Conservation (phyloP, 1,140 invertebrate species). For the Macrostomum lignano region DNA sequence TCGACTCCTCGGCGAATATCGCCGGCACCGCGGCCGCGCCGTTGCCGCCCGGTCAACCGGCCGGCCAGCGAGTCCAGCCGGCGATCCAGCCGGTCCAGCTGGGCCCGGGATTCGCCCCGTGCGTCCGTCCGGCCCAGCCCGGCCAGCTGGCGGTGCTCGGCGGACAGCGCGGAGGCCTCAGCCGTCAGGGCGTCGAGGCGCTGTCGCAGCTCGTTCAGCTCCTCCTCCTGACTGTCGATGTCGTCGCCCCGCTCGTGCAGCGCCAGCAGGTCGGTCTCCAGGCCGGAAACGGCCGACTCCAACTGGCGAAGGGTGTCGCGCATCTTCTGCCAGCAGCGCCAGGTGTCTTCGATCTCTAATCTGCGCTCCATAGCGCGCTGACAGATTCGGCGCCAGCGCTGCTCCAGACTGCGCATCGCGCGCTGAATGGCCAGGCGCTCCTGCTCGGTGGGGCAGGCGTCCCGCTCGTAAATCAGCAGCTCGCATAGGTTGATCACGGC, state of each 20-base stretch:
- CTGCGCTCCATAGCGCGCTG: conserved; percentile 42
- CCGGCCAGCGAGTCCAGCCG: too few relatives aligned
- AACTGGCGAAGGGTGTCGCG: conserved; percentile 30
- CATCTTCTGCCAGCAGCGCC: conserved; percentile 39
- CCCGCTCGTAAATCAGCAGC: conserved; percentile 20
- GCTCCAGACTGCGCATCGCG: conserved; percentile 43
- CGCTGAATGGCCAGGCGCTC: conserved; percentile 38
- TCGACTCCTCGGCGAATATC: too few relatives aligned
- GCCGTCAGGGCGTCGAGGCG: too few relatives aligned
- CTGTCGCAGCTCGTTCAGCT: too few relatives aligned
- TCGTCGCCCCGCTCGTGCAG: conserved; percentile 31
- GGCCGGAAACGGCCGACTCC: conserved; percentile 35
- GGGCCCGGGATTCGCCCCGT: too few relatives aligned
- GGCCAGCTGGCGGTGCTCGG: conserved; percentile 10
- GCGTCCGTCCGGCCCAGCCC: conserved; percentile 8
- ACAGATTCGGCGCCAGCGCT: conserved; percentile 46
- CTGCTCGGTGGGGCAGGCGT: conserved; percentile 21
- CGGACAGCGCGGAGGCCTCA: too few relatives aligned
- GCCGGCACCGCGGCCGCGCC: too few relatives aligned
- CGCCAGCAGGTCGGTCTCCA: too few relatives aligned
- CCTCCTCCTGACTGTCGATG: too few relatives aligned
- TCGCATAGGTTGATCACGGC: conserved; percentile 54
- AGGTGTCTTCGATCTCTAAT: conserved; percentile 35
- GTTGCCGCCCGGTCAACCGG: too few relatives aligned
- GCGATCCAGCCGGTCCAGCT: too few relatives aligned